phyloP scores from a whole-genome alignment of 2,113 vertebrate genomes.

The Neodon shergylaensis region DNA sequence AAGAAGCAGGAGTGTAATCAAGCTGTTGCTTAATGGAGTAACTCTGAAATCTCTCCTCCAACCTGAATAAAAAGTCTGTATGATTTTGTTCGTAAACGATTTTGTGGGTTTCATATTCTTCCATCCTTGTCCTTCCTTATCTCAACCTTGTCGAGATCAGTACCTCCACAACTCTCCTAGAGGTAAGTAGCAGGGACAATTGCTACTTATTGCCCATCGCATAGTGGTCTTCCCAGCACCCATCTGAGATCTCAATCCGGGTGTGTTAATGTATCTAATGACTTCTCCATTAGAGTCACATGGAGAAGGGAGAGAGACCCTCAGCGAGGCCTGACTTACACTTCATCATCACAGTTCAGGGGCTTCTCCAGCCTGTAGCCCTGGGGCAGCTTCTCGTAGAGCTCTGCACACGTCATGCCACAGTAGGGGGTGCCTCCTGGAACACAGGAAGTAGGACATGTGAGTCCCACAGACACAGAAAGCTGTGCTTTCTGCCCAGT shows the following conservation, averaged over 20 bases:
- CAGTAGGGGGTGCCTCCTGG: conserved; percentile 93
- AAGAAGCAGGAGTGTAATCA: not conserved
- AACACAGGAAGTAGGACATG: not conserved
- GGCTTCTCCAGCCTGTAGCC: conserved; percentile 93
- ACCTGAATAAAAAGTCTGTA: not conserved
- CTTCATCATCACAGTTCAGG: conserved; percentile 93
- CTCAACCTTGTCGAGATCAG: not conserved
- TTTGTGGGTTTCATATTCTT: not conserved
- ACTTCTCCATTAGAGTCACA: rapidly evolving
- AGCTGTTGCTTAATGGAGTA: not conserved
- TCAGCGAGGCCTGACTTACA: conserved; percentile 85
- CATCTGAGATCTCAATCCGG: not conserved
- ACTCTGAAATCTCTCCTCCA: not conserved
- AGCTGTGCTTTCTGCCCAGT: not conserved
- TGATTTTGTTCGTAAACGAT: not conserved
- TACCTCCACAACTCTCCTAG: not conserved
- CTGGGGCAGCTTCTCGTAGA: conserved; percentile 93
- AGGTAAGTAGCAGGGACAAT: not conserved
- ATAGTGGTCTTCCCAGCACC: not conserved
- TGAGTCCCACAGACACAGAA: not conserved
- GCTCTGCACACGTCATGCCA: conserved; percentile 93
- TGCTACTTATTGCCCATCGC: not conserved
- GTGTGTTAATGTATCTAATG: not conserved
- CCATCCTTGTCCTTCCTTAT: not conserved
- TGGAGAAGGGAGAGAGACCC: not conserved